These are phyloP conservation scores for Phalloptychus januarius DNA, from an alignment of 2,797 vertebrate species.

Conservation along the genomic window DNA sequence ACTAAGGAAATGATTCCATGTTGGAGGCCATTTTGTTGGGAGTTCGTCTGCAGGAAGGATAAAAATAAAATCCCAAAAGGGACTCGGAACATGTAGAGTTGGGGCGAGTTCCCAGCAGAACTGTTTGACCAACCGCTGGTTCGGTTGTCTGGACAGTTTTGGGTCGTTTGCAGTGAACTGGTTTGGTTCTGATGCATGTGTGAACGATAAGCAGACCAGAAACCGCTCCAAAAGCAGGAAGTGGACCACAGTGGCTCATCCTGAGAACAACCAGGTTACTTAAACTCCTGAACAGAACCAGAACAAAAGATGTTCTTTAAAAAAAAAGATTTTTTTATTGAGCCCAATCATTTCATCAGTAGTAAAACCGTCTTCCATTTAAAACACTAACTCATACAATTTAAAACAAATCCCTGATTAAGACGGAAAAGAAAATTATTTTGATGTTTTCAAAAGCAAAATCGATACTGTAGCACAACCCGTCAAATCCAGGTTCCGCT, in stretches of 20 bases:
- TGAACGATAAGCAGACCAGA: no score
- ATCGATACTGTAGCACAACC: conserved; percentile 7
- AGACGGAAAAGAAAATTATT: conserved; percentile 17
- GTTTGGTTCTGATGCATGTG: no score
- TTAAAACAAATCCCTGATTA: conserved; percentile 64
- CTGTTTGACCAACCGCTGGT: no score
- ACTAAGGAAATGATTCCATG: background rate
- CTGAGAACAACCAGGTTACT: background rate
- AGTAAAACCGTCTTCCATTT: conserved; percentile 18
- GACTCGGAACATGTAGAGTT: no score
- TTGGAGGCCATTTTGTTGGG: no score
- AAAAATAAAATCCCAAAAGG: no score
- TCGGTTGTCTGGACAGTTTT: no score
- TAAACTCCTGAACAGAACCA: background rate
- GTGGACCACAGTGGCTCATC: background rate
- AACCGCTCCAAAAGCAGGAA: no score
- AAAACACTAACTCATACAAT: conserved; percentile 50
- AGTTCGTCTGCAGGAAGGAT: background rate
- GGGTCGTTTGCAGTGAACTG: no score
- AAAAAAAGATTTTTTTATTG: conserved; percentile 61
- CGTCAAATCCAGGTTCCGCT: background rate
- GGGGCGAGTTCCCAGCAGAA: no score
- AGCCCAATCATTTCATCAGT: conserved; percentile 57
- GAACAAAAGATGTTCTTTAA: background rate
- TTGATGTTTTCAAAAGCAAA: conserved; percentile 15